Base-by-base conservation (phyloP, 2,888 invertebrate species). In the Tetragonisca angustula region DNA sequence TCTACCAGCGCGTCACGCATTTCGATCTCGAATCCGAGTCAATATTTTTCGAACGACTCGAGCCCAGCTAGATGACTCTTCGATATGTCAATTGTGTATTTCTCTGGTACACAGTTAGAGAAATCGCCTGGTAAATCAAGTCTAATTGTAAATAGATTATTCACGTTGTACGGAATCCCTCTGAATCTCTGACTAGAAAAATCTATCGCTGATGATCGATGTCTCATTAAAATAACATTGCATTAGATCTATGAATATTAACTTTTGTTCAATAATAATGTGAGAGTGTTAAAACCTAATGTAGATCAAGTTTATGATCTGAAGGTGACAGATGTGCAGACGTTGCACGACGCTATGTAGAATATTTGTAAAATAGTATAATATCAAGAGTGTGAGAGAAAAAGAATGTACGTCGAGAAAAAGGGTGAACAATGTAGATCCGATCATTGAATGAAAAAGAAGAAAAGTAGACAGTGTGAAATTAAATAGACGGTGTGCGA, bases 21-120 rank as follows among this genome's bases (percentile, higher is more conserved):
- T 24, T 36, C 32, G 21, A 71, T 54, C 54, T 54, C 15, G 36
- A 15, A 24, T n/a, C 15, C 27, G 21, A 56, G 4, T 2, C 19
- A 9, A 21, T 5, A n/a, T 32, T 76, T 32, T 76, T 50, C 49
- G 27, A 67, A 5, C 36, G 17, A n/a, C n/a, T n/a, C n/a, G n/a
- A 43, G 49, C 50, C 9, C 19, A 13, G 15, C 5, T 4, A 21
- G 11, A 77, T 56, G 79, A 83, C 73, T 61, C 59, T 27, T 43
- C 76, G 69, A 76, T 71, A 43, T 43, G 75, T 75, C 64, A 62
- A 73, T 78, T 56, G 36, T 54, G 50, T 49, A 56, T 19, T 43
- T 65, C 43, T n/a, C 36, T 27, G 24, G 56, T 49, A 2, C 19
- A 43, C 19, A 43, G 24, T 24, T 43, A 15, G n/a, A 59, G 2